Base-by-base conservation (phyloP, 1,140 invertebrate species). In the Lordiphosa clarofinis region DNA sequence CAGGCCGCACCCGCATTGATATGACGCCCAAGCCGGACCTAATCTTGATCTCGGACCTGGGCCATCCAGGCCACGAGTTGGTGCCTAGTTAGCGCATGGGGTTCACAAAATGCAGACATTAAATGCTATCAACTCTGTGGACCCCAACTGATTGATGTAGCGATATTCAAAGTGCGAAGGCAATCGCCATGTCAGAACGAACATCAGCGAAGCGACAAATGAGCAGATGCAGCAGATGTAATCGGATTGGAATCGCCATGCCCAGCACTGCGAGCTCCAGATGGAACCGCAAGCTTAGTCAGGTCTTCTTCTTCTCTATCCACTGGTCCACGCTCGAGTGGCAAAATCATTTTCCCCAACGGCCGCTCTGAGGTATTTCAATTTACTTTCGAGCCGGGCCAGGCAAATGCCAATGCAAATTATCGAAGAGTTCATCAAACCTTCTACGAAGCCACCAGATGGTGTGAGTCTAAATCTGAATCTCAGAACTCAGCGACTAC, bases 121-220 rank as follows among this genome's bases (percentile, higher is more conserved):
- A 65, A 64, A 47, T 47, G 43, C 28, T 31, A 31, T n/a, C 28
- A 55, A 19, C 37, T 37, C 13, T 38, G 31, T 28, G 24, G 24
- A 24, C 13, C 10, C 43, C 28, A 36, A 37, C 55, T 61, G 59
- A 66, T 66, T 65, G 50, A 66, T 64, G 12, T 42, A 36, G 4
- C 43, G 58, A 64, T 28, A 28, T 28, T 31, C 37, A 31, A 66
- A 65, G 61, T 65, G 58, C 48, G 59, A 55, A 37, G 44, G 33
- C 46, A 36, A 21, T 21, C 21, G 21, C 21, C 21, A 21, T 21
- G 21, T 21, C 21, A 21, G 21, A 21, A 4, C 21, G 21, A 31
- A 37, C 42, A 48, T 33, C 57, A 81, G 57, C 67, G 71, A 82
- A 81, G 75, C 75, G 75, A 81, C 75, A 81, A 81, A 81, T 81